phyloP scores from a whole-genome alignment of 2,888 invertebrate genomes.

The Drosophila acutilabella region DNA sequence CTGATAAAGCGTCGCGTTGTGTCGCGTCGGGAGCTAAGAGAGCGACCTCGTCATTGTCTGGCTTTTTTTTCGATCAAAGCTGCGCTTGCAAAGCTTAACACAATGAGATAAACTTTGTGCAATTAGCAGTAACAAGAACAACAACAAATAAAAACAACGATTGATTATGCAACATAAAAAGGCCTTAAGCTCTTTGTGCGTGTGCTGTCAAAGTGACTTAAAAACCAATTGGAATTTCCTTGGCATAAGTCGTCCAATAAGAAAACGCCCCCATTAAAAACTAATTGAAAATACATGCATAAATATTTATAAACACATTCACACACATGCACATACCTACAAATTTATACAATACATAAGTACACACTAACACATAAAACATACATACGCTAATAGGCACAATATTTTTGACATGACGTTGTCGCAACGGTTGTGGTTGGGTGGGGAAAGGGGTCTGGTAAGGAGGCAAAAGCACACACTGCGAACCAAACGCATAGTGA shows the following conservation, averaged over 20 bases:
- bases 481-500: conserved; percentile 27
- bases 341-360: conserved; percentile 8
- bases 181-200: conserved; percentile 50
- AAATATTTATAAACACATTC: conserved; percentile 14
- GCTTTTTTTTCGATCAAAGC: conserved; percentile 33
- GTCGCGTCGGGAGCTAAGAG: conserved; percentile 33
- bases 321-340: background rate
- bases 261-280: conserved; percentile 69
- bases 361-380: background rate
- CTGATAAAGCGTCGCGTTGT: conserved; percentile 39
- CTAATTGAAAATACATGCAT: conserved; percentile 62
- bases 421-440: background rate
- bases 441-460: background rate
- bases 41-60: conserved; percentile 70
- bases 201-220: conserved; percentile 67
- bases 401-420: conserved; percentile 51
- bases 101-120: conserved; percentile 28
- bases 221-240: conserved; percentile 73
- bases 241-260: conserved; percentile 36
- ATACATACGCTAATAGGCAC: conserved; percentile 6
- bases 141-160: conserved; percentile 9
- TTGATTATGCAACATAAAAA: conserved; percentile 52
- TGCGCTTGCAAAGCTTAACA: conserved; percentile 13
- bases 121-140: conserved; percentile 41
- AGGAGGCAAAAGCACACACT: conserved; percentile 2